Conservation (phyloP, 2,113 vertebrate genomes). For the Ictalurus furcatus region DNA sequence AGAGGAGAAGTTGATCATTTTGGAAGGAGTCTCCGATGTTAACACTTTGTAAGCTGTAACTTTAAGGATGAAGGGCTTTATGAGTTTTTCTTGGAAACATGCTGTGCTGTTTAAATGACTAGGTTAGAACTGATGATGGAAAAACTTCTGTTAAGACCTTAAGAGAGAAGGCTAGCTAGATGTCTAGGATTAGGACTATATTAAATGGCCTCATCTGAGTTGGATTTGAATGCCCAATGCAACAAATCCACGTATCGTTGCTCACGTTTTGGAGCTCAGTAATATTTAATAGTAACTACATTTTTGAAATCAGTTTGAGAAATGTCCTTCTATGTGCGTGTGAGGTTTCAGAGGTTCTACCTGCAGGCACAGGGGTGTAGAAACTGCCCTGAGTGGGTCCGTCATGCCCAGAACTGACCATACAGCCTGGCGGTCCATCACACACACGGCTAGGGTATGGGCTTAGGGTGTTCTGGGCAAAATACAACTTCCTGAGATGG, state of each 20-base stretch:
- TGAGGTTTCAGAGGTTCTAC: conserved; percentile 60
- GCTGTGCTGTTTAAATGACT: not conserved
- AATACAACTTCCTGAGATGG: conserved; percentile 84
- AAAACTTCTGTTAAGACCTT: not conserved
- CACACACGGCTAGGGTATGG: conserved; percentile 91
- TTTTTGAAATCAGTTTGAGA: not conserved
- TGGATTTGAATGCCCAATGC: not conserved
- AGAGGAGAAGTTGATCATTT: not conserved
- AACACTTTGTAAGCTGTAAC: not conserved
- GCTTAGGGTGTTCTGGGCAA: conserved; percentile 84
- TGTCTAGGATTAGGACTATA: not conserved
- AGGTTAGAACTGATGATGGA: not conserved
- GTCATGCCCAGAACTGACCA: conserved; percentile 82
- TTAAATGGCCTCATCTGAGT: not conserved
- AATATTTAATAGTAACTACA: not conserved
- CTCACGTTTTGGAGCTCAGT: not conserved
- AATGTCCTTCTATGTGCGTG: not conserved
- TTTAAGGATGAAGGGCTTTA: not conserved
- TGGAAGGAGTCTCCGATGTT: not conserved
- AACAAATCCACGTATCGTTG: not conserved
- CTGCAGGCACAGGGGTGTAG: conserved; percentile 82
- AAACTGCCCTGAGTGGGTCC: conserved; percentile 88
- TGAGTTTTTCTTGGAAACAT: not conserved
- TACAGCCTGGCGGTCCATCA: conserved; percentile 81
- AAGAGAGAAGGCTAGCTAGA: not conserved